Percentiles rank a stretch among this genome's conserved stretches.
Conservation (phyloP, 2,888 invertebrate genomes). For the Palloptera scutellata region DNA sequence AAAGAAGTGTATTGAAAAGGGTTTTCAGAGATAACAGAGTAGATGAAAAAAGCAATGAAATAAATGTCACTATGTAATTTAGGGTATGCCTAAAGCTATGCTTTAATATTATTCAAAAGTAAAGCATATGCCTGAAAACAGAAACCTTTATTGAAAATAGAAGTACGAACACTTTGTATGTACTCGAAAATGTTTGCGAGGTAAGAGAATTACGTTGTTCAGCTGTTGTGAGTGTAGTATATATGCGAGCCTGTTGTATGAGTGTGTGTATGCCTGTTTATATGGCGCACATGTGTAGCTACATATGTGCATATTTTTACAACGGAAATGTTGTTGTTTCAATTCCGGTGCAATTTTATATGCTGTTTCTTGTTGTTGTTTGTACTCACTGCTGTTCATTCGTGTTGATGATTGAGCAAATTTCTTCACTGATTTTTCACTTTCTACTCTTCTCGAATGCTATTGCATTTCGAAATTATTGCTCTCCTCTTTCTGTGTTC, state of each 20-base stretch:
- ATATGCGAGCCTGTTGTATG: no score
- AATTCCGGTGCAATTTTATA: neutral
- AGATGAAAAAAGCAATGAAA: neutral
- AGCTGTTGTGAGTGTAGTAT: no score
- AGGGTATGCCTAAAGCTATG: slow-evolving; percentile 16
- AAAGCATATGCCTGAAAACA: no score
- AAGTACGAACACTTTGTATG: no score
- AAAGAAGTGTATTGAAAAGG: neutral
- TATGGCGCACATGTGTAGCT: no score
- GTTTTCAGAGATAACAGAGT: neutral
- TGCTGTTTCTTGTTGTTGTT: neutral
- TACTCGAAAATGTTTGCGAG: no score
- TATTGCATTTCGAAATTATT: neutral
- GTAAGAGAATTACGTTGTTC: no score
- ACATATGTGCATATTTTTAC: neutral
- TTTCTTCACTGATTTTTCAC: no score
- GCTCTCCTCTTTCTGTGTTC: neutral
- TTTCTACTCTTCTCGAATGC: neutral
- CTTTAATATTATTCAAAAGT: neutral
- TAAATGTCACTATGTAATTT: slow-evolving; percentile 14
- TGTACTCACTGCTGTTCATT: no score
- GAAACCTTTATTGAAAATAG: no score
- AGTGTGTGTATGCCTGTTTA: no score
- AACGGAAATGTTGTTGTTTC: slow-evolving; percentile 6
- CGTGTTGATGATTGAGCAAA: no score